Conservation (phyloP, 2,113 vertebrate genomes). For the Hymenochirus boettgeri region DNA sequence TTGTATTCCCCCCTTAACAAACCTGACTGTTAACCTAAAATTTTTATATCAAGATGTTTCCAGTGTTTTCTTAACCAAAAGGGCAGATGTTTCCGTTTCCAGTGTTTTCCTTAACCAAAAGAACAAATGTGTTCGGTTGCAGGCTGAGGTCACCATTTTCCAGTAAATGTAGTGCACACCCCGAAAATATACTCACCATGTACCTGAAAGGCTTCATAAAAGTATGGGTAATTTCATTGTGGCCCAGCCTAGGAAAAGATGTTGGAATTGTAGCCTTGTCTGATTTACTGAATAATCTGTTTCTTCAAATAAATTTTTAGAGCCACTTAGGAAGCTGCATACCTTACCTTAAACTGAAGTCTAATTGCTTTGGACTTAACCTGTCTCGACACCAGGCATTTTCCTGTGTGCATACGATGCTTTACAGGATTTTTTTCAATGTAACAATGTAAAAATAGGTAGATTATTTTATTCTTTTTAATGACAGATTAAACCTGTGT, state of each 20-base stretch:
- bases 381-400: not conserved
- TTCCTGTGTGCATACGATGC: not conserved
- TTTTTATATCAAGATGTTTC: slow-evolving; percentile 22
- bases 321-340: slow-evolving; percentile 9
- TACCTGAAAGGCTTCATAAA: slow-evolving; percentile 8
- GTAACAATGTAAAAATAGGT: no score
- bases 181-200: slow-evolving; percentile 16
- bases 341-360: slow-evolving; percentile 8
- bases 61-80: no score
- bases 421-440: no score
- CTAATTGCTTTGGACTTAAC: slow-evolving; percentile 13
- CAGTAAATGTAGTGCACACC: slow-evolving; percentile 23
- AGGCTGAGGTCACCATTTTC: slow-evolving; percentile 29
- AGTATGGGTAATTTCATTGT: slow-evolving; percentile 4
- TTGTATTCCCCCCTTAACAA: slow-evolving; percentile 4
- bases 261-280: slow-evolving; percentile 10
- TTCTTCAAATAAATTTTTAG: slow-evolving; percentile 6
- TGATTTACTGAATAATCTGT: not conserved
- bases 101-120: slow-evolving; percentile 22
- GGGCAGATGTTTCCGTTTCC: no score
- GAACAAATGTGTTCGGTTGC: slow-evolving; percentile 27
- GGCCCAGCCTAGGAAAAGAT: slow-evolving; percentile 10
- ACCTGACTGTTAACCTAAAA: slow-evolving; percentile 18
- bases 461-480: no score
- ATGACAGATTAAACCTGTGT: no score